Conservation (phyloP, 2,113 vertebrate genomes). For the Hippopotamus amphibius region DNA sequence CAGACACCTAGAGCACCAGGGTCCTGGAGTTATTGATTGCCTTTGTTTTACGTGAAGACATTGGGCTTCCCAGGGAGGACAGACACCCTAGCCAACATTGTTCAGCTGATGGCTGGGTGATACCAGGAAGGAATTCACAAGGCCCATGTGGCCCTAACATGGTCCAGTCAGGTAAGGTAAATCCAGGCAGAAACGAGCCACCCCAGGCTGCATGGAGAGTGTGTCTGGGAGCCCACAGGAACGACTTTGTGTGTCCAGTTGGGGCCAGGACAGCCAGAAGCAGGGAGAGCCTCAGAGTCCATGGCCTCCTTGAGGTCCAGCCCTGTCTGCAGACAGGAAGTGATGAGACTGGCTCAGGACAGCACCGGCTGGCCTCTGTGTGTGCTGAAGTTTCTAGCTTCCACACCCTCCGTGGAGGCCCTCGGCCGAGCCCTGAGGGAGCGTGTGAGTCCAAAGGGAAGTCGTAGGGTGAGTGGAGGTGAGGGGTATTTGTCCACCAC, state of each 20-base stretch:
- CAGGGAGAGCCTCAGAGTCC: background rate
- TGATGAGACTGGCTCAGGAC: background rate
- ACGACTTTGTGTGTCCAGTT: background rate
- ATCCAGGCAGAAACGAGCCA: background rate
- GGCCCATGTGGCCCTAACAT: background rate
- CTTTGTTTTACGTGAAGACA: background rate
- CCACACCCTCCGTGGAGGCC: background rate
- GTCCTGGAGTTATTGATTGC: too few relatives aligned
- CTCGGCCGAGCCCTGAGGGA: background rate
- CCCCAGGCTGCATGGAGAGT: fast-evolving
- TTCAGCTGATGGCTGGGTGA: background rate
- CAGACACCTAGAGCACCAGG: background rate
- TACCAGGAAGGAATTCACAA: background rate
- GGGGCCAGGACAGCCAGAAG: background rate
- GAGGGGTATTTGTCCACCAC: fast-evolving
- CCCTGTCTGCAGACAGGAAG: background rate
- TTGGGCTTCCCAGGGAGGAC: background rate
- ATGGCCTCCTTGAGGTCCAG: background rate
- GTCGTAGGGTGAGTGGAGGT: background rate
- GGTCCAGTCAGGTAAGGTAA: background rate
- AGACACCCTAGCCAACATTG: background rate
- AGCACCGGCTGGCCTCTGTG: background rate
- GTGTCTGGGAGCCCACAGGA: background rate
- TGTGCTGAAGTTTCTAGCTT: background rate
- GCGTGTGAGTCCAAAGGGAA: background rate